phyloP scores from a whole-genome alignment of 2,113 vertebrate genomes.

The Limanda limanda region DNA sequence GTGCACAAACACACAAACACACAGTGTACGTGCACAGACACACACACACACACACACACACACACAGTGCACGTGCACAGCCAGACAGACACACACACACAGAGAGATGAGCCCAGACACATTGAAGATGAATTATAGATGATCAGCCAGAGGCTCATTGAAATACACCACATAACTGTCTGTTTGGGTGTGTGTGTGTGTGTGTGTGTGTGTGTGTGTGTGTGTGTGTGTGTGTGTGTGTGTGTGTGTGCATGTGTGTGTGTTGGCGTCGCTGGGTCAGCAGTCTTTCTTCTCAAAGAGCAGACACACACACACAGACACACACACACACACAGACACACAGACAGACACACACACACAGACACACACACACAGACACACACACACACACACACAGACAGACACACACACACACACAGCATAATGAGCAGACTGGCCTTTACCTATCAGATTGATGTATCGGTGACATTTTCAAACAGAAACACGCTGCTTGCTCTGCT shows the following conservation, averaged over 20 bases:
- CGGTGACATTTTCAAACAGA: slow-evolving; percentile 70
- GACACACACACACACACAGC: slow-evolving; percentile 18
- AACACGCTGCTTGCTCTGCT: slow-evolving; percentile 38
- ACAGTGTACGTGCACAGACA: not conserved
- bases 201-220: not conserved
- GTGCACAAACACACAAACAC: slow-evolving; percentile 21
- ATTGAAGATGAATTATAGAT: slow-evolving; percentile 67
- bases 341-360: slow-evolving; percentile 11
- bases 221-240: slow-evolving; percentile 1
- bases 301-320: slow-evolving; percentile 8
- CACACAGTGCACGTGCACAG: not conserved
- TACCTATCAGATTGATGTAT: slow-evolving; percentile 70
- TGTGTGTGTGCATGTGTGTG: not conserved
- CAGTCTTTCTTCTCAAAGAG: slow-evolving; percentile 36
- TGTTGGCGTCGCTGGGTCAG: slow-evolving; percentile 40
- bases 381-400: not conserved
- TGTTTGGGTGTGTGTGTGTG: not conserved
- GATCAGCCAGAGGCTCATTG: slow-evolving; percentile 61
- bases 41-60: slow-evolving; percentile 13
- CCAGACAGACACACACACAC: slow-evolving; percentile 4
- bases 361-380: slow-evolving; percentile 19
- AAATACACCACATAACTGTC: slow-evolving; percentile 43
- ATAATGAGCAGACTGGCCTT: slow-evolving; percentile 69
- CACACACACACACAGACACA: not conserved
- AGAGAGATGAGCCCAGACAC: no score